These are phyloP conservation scores for Steatornis caripensis DNA, from an alignment of 2,113 vertebrate genomes.

Conservation along the genomic window DNA sequence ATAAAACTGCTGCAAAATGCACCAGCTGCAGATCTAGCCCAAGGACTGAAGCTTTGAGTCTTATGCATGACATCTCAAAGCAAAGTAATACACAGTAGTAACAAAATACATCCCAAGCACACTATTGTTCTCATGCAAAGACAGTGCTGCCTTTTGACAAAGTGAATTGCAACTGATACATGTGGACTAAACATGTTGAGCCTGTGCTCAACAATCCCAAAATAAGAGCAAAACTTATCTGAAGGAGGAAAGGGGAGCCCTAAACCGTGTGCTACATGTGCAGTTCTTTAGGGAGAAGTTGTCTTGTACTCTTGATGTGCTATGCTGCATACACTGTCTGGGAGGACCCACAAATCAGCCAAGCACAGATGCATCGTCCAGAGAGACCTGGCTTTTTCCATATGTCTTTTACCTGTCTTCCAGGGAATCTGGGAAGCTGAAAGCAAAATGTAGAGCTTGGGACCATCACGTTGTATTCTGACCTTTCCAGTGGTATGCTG, in stretches of 20 bases:
- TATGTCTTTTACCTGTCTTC: not conserved
- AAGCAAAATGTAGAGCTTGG: not conserved
- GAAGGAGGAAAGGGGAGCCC: not conserved
- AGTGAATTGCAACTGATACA: not conserved
- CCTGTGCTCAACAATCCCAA: not conserved
- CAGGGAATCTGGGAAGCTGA: not conserved
- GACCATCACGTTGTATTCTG: not conserved
- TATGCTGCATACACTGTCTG: not conserved
- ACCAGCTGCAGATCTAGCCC: not conserved
- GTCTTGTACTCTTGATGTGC: not conserved
- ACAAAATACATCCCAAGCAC: not conserved
- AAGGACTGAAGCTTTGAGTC: not conserved
- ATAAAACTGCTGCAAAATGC: not conserved
- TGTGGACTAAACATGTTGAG: accelerated
- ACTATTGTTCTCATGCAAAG: not conserved
- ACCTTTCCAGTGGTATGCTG: not conserved
- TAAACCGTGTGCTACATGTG: not conserved
- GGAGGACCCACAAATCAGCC: not conserved
- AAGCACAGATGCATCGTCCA: accelerated
- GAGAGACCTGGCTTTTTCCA: not conserved
- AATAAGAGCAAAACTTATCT: not conserved
- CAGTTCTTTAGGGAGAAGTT: not conserved
- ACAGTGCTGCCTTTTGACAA: not conserved
- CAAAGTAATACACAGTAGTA: not conserved
- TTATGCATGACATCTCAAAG: not conserved